Evolutionary conservation across 2,797 vertebrate genomes (phyloP).

Genomic region (Geotrypetes seraphini): DNA sequence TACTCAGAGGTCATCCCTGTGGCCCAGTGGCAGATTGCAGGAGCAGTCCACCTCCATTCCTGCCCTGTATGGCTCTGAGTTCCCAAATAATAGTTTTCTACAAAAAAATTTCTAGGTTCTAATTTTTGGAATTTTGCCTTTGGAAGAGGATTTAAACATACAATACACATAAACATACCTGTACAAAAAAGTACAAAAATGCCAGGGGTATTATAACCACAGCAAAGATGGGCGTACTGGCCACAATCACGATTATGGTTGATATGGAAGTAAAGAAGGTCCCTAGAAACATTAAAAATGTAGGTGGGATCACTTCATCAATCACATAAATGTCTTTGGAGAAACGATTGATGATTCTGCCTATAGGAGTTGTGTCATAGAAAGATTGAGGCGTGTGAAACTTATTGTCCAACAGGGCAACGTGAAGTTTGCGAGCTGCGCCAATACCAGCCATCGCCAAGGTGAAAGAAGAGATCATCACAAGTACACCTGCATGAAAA

Average conservation of each 20-base stretch:
- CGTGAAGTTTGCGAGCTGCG: conserved; percentile 71
- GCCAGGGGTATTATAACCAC: conserved; percentile 75
- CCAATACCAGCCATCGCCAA: conserved; percentile 75
- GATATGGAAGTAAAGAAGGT: conserved; percentile 72
- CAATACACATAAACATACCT: conserved; percentile 79
- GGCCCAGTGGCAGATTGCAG: no score
- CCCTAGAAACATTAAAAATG: conserved; percentile 78
- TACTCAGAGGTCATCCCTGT: no score
- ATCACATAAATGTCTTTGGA: conserved; percentile 90
- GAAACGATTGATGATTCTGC: conserved; percentile 92
- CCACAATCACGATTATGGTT: conserved; percentile 77
- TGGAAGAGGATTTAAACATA: no score
- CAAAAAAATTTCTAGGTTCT: no score
- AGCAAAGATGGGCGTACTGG: conserved; percentile 76
- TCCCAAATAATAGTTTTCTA: no score
- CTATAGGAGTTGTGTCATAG: conserved; percentile 88
- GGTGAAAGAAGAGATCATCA: conserved; percentile 74
- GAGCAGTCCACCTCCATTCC: no score
- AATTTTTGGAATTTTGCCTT: no score
- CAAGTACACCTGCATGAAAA: conserved; percentile 64
- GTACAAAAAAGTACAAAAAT: conserved; percentile 73
- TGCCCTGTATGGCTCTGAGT: no score
- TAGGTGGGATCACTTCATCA: conserved; percentile 75
- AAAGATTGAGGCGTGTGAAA: conserved; percentile 85
- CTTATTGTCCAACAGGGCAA: conserved; percentile 76